A percentile compares a stretch with the other conserved stretches of the same genome.
These are phyloP conservation scores for Lucilia sericata DNA, from an alignment of 1,140 invertebrate genomes.

Conservation along the genomic window DNA sequence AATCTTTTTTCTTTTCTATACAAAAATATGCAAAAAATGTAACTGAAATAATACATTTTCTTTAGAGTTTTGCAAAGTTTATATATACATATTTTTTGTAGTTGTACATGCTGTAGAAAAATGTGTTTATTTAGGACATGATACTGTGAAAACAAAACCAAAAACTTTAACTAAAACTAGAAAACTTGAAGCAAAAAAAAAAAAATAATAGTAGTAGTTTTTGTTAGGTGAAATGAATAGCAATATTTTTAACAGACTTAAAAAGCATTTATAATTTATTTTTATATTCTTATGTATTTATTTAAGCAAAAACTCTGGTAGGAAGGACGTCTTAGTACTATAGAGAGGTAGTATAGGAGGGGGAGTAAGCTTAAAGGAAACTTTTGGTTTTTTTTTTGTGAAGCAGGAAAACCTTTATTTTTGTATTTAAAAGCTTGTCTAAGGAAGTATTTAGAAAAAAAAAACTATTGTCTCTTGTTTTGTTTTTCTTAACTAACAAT, in stretches of 20 bases:
- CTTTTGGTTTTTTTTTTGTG: neutral
- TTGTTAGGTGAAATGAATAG: too few relatives aligned
- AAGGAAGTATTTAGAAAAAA: neutral
- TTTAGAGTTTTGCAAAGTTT: neutral
- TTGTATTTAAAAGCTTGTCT: neutral
- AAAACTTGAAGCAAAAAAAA: neutral
- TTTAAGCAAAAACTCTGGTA: too few relatives aligned
- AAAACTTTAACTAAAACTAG: neutral
- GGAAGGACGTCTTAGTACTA: too few relatives aligned
- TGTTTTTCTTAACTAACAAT: neutral
- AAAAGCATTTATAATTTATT: conserved; percentile 1
- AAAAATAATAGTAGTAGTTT: too few relatives aligned
- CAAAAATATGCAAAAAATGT: conserved; percentile 15
- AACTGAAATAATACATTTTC: neutral
- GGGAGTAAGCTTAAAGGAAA: neutral
- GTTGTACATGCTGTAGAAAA: neutral
- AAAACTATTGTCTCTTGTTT: neutral
- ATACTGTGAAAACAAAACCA: neutral
- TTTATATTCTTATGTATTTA: too few relatives aligned
- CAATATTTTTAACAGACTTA: neutral
- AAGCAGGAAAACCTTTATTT: neutral
- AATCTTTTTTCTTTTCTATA: neutral
- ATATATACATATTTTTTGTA: neutral
- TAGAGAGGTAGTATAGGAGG: too few relatives aligned
- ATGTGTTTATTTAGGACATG: conserved; percentile 41